Percentiles rank a stretch among this genome's conserved stretches.
These are phyloP conservation scores for Drosophila borborema DNA, from an alignment of 2,888 invertebrate species.

Conservation along the genomic window DNA sequence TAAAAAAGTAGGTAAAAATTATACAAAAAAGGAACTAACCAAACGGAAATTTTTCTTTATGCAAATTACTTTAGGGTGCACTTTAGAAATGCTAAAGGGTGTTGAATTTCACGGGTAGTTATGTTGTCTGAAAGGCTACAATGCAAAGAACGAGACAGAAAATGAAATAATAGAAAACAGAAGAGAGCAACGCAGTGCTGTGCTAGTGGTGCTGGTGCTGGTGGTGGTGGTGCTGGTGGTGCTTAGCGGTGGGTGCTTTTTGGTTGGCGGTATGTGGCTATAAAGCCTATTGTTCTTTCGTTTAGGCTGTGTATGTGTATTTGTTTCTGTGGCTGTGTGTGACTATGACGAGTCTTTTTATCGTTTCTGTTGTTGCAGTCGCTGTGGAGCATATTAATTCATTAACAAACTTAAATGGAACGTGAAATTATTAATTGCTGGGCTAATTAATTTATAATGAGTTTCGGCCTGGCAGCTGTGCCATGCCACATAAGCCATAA, in stretches of 20 bases:
- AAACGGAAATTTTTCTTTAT: constrained; percentile 62
- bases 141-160: constrained; percentile 44
- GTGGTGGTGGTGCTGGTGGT: constrained; percentile 12
- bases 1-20: neutral
- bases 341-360: constrained; percentile 13
- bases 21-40: constrained; percentile 14
- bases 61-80: constrained; percentile 69
- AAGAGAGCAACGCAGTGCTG: constrained; percentile 8
- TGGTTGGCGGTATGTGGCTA: constrained; percentile 22
- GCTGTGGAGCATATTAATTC: constrained; percentile 56
- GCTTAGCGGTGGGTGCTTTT: constrained; percentile 12
- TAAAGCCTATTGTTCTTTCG: constrained; percentile 30
- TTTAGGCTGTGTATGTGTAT: neutral
- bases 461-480: constrained; percentile 61
- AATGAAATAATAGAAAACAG: constrained; percentile 2
- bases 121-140: constrained; percentile 55
- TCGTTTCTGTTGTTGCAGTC: constrained; percentile 42
- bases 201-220: constrained; percentile 1
- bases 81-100: constrained; percentile 66
- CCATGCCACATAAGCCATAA: constrained; percentile 47
- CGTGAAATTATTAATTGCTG: constrained; percentile 76
- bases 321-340: constrained; percentile 10
- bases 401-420: constrained; percentile 72
- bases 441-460: constrained; percentile 75
- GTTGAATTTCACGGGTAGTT: constrained; percentile 68